Percentiles rank a stretch among this genome's conserved stretches.
Evolutionary conservation across 1,140 invertebrate genomes (phyloP).

Genomic region (Atta colombica): DNA sequence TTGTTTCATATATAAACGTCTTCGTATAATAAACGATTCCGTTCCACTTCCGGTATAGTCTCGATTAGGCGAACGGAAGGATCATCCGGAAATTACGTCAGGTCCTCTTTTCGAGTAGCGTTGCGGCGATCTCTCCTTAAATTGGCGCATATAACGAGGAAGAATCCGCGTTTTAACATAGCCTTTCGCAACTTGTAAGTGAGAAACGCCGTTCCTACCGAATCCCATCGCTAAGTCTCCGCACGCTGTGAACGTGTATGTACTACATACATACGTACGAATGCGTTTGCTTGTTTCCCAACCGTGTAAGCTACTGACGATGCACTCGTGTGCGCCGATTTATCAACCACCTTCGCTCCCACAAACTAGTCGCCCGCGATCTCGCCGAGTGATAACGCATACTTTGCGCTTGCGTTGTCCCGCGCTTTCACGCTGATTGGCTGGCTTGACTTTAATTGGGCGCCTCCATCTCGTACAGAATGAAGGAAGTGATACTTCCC

Average conservation of each 20-base stretch:
- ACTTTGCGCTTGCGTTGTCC: slow-evolving; percentile 58
- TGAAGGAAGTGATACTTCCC: slow-evolving; percentile 13
- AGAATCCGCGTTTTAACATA: slow-evolving; percentile 38
- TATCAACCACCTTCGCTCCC: slow-evolving; percentile 71
- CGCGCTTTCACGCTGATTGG: slow-evolving; percentile 66
- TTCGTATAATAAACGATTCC: not conserved
- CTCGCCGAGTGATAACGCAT: slow-evolving; percentile 66
- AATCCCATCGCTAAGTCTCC: slow-evolving; percentile 63
- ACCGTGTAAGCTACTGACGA: slow-evolving; percentile 7
- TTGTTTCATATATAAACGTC: not conserved
- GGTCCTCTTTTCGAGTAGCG: slow-evolving; percentile 14
- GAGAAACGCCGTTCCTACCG: slow-evolving; percentile 69
- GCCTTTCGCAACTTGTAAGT: slow-evolving; percentile 72
- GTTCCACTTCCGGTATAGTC: slow-evolving; percentile 4
- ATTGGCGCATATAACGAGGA: slow-evolving; percentile 45
- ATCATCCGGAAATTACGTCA: slow-evolving; percentile 60
- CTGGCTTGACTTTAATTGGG: slow-evolving; percentile 65
- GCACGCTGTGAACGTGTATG: not conserved
- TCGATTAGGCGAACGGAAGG: not conserved
- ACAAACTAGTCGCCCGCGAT: slow-evolving; percentile 66
- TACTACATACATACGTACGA: not conserved
- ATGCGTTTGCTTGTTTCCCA: not conserved
- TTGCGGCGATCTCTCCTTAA: slow-evolving; percentile 1
- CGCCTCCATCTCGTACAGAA: slow-evolving; percentile 21
- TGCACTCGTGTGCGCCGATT: slow-evolving; percentile 29